Percentiles rank a stretch among this genome's conserved stretches.
These are phyloP conservation scores for Trachelus iudaicus DNA, from an alignment of 2,888 invertebrate species.

Conservation along the genomic window DNA sequence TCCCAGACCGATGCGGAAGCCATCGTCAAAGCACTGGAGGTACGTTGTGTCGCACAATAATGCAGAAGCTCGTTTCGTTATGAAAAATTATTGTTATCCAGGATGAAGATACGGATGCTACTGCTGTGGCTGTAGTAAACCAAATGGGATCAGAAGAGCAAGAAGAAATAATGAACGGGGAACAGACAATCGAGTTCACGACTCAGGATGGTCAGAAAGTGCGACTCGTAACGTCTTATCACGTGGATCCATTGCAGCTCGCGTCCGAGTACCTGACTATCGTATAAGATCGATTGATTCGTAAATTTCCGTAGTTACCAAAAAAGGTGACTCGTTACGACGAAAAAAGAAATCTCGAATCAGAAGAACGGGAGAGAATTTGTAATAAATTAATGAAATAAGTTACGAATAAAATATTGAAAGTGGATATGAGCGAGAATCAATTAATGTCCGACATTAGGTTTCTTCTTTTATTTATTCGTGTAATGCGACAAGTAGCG, in stretches of 20 bases:
- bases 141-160: constrained; percentile 47
- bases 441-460: background rate
- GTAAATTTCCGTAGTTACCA: background rate
- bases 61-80: background rate
- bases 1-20: constrained; percentile 47
- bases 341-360: background rate
- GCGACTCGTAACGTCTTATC: constrained; percentile 72
- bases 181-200: constrained; percentile 68
- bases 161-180: constrained; percentile 44
- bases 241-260: constrained; percentile 64
- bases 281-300: constrained; percentile 41
- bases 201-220: constrained; percentile 72
- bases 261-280: constrained; percentile 64
- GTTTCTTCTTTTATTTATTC: background rate
- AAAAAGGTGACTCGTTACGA: background rate
- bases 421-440: background rate
- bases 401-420: background rate
- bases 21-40: constrained; percentile 54
- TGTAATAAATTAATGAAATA: background rate
- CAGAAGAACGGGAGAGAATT: background rate
- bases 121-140: constrained; percentile 51
- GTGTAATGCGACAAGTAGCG: background rate
- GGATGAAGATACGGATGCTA: constrained; percentile 54
- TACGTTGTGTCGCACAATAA: constrained; percentile 21
- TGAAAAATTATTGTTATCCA: constrained; percentile 16